Evolutionary conservation across 1,140 invertebrate genomes (phyloP).

Genomic region (Eupeodes corollae): DNA sequence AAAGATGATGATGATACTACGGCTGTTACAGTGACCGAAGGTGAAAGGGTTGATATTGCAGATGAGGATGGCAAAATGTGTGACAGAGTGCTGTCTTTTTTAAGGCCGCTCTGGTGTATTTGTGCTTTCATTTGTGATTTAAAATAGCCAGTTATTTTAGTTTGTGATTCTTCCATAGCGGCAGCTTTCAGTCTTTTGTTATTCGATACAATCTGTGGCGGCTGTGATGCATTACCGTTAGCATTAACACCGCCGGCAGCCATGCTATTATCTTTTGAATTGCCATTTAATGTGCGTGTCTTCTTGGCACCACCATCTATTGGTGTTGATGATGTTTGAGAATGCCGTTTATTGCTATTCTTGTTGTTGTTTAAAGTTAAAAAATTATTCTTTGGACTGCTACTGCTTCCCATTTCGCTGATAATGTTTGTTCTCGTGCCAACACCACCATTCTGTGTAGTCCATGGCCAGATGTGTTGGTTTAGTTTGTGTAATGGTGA

Average conservation of each 20-base stretch:
- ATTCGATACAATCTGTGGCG: slow-evolving; percentile 1
- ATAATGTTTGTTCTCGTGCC: background rate
- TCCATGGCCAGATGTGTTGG: too few species aligned
- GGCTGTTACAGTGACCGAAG: too few species aligned
- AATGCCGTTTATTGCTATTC: background rate
- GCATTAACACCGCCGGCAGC: slow-evolving; percentile 6
- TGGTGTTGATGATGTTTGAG: background rate
- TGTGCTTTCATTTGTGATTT: slow-evolving; percentile 62
- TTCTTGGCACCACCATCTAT: background rate
- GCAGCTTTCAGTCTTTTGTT: slow-evolving; percentile 36
- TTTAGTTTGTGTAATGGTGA: background rate
- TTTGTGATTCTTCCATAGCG: slow-evolving; percentile 33
- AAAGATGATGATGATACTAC: too few species aligned
- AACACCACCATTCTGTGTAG: background rate
- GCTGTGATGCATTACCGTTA: background rate
- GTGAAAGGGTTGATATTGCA: slow-evolving; percentile 6
- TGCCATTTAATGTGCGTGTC: background rate
- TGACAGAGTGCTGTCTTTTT: slow-evolving; percentile 30
- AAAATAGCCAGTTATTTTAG: slow-evolving; percentile 70
- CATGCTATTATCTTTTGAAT: slow-evolving; percentile 1
- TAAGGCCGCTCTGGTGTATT: slow-evolving; percentile 35
- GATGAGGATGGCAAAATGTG: slow-evolving; percentile 13
- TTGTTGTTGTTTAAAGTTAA: background rate
- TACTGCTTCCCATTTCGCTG: background rate
- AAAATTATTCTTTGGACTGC: background rate